These are phyloP conservation scores for Tupaia chinensis DNA, from an alignment of 2,113 vertebrate species.

Conservation along the genomic window DNA sequence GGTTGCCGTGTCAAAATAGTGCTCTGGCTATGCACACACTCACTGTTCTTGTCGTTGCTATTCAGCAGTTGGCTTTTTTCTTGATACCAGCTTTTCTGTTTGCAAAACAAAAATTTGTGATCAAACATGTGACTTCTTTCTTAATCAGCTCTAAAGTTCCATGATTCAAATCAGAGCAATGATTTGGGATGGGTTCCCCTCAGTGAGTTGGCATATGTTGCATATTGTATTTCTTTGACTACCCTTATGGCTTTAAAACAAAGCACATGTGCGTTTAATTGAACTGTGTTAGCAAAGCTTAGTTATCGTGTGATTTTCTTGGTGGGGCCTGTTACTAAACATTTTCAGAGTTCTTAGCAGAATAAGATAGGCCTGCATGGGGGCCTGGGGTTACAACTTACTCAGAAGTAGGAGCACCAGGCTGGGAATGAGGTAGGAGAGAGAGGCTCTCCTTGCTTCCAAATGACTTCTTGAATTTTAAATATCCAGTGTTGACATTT, in stretches of 20 bases:
- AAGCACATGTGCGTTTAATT: not conserved
- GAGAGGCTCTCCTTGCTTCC: not conserved
- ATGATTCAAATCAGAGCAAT: not conserved
- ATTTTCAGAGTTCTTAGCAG: not conserved
- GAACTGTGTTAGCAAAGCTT: not conserved
- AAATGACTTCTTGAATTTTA: conserved; percentile 47
- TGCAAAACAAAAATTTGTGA: conserved; percentile 54
- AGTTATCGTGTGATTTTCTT: not conserved
- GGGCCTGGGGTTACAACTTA: not conserved
- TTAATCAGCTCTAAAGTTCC: not conserved
- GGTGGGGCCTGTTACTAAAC: not conserved
- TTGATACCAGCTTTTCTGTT: not conserved
- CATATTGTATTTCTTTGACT: not conserved
- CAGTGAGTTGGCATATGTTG: not conserved
- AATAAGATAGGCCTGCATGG: not conserved
- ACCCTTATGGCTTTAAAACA: not conserved
- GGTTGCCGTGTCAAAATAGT: not conserved
- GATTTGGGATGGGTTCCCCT: not conserved
- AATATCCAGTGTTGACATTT: conserved; percentile 59
- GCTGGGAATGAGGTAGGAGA: not conserved
- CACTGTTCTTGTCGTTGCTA: not conserved
- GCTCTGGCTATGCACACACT: not conserved
- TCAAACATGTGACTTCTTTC: not conserved
- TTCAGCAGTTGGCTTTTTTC: not conserved
- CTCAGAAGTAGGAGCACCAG: not conserved